These are phyloP conservation scores for Tetrax tetrax DNA, from an alignment of 2,113 vertebrate species.

Conservation along the genomic window DNA sequence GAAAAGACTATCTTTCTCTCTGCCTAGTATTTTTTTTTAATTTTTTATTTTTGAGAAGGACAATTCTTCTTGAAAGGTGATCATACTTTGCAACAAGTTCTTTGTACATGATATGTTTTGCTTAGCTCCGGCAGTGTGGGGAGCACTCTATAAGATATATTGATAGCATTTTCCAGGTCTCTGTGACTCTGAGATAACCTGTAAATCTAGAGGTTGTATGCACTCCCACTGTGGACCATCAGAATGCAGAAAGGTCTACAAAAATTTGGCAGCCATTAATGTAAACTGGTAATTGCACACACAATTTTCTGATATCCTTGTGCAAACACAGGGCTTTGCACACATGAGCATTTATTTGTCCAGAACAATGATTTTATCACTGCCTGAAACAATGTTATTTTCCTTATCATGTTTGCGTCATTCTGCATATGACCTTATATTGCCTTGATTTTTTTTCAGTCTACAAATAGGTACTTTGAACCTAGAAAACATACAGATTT, in stretches of 20 bases:
- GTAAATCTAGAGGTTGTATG: not conserved
- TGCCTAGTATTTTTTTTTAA: too few relatives aligned
- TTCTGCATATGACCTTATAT: not conserved
- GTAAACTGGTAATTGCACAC: accelerated
- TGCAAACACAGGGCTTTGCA: not conserved
- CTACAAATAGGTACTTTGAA: not conserved
- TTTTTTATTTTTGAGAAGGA: not conserved
- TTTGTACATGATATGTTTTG: not conserved
- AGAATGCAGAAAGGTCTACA: not conserved
- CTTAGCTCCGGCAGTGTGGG: not conserved
- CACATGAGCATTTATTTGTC: not conserved
- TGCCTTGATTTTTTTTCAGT: not conserved
- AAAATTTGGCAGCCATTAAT: not conserved
- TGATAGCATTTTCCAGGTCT: not conserved
- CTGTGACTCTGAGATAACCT: not conserved
- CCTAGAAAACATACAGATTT: not conserved
- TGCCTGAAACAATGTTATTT: not conserved
- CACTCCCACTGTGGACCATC: not conserved
- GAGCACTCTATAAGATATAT: not conserved
- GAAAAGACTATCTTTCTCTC: not conserved
- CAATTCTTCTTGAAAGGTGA: not conserved
- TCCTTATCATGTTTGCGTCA: not conserved
- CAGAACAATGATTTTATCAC: not conserved
- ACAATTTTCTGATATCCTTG: not conserved
- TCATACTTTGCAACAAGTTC: not conserved